Percentiles rank a stretch among this genome's conserved stretches.
Conservation (phyloP, 30 jellyfish, hydroid and myxozoan species). For the Turritopsis rubra region DNA sequence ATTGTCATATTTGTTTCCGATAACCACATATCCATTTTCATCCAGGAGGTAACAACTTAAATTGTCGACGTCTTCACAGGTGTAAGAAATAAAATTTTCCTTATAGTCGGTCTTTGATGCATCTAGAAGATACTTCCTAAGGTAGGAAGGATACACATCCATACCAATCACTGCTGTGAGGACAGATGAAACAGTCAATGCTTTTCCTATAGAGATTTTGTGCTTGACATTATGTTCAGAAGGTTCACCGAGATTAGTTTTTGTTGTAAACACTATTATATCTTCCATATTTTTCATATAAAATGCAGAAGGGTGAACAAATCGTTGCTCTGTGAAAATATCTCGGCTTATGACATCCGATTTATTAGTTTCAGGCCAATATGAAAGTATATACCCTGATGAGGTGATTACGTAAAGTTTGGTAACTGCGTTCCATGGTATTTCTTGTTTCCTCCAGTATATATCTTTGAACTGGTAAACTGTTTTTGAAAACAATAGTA, state of each 20-base stretch:
- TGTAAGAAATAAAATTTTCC: neutral
- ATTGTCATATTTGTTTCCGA: constrained; percentile 45
- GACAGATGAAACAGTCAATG: neutral
- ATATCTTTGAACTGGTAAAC: constrained; percentile 24
- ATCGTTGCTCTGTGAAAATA: constrained; percentile 35
- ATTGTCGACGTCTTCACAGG: neutral
- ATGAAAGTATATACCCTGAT: neutral
- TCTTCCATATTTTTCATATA: neutral
- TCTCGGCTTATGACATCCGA: constrained; percentile 31
- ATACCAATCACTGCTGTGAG: constrained; percentile 5
- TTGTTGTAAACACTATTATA: neutral
- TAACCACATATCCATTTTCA: constrained; percentile 70
- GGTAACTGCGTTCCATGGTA: neutral
- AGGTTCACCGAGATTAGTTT: neutral
- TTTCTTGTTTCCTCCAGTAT: constrained; percentile 26
- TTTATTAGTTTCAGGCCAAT: neutral
- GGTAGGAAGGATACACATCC: neutral
- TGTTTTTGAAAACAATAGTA: constrained; percentile 35
- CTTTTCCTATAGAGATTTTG: neutral
- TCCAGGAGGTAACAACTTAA: constrained; percentile 59
- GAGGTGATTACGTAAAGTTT: neutral
- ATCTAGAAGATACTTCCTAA: neutral
- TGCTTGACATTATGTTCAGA: neutral
- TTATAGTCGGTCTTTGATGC: neutral
- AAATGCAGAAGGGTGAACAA: constrained; percentile 42